Evolutionary conservation across 2,888 invertebrate genomes (phyloP).

Genomic region (Stenichneumon culpator): DNA sequence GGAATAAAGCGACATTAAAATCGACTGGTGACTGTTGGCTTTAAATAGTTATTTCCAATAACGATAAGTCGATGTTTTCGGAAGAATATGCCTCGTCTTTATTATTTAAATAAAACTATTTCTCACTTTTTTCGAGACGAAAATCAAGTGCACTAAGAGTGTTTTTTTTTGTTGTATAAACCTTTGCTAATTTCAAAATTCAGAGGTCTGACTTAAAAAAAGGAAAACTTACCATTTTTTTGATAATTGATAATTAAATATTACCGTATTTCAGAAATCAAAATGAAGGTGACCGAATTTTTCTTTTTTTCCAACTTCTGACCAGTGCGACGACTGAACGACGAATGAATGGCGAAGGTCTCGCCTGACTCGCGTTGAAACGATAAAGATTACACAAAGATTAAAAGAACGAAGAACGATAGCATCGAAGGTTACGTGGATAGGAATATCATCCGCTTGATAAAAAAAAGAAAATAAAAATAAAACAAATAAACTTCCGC

Average conservation of each 20-base stretch:
- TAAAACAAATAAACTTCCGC: neutral
- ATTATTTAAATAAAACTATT: neutral
- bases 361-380: conserved; percentile 8
- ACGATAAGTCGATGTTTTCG: neutral
- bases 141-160: neutral
- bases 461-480: neutral
- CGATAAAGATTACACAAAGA: neutral
- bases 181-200: neutral
- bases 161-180: neutral
- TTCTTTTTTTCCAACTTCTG: neutral
- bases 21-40: neutral
- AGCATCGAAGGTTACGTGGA: neutral
- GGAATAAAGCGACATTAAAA: neutral
- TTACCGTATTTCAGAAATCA: neutral
- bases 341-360: neutral
- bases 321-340: neutral
- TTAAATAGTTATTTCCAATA: neutral
- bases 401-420: neutral
- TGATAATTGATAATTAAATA: neutral
- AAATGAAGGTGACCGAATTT: neutral
- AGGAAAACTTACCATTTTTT: neutral
- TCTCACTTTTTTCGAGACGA: neutral
- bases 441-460: neutral
- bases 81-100: neutral
- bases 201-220: neutral